A percentile compares a stretch with the other conserved stretches of the same genome.
phyloP scores from a whole-genome alignment of 2,797 vertebrate species.

The Helostoma temminkii region DNA sequence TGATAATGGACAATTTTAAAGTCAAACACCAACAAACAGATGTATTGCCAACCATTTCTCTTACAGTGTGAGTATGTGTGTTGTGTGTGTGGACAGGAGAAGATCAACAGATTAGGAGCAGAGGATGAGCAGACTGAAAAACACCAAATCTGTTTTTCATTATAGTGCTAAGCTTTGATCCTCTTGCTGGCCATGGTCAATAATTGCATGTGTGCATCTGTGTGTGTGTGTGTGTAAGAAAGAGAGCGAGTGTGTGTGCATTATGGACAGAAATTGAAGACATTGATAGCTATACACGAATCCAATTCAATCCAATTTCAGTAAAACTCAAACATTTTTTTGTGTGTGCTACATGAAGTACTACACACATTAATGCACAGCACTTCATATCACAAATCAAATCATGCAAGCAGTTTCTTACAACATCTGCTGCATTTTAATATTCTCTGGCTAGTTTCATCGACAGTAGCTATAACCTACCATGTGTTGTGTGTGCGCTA shows the following conservation, averaged over 20 bases:
- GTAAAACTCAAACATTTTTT: not conserved
- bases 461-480: slow-evolving; percentile 47
- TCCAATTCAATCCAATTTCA: slow-evolving; percentile 44
- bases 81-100: not conserved
- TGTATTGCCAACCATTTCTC: not conserved
- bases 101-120: slow-evolving; percentile 12
- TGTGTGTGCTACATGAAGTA: too few species aligned
- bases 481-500: slow-evolving; percentile 14
- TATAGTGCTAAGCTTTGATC: slow-evolving; percentile 33
- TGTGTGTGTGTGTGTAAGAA: slow-evolving; percentile 8
- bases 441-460: slow-evolving; percentile 18
- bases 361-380: not conserved
- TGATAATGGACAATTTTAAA: not conserved
- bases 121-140: slow-evolving; percentile 36
- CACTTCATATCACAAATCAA: slow-evolving; percentile 16
- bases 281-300: slow-evolving; percentile 19
- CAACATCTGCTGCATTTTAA: slow-evolving; percentile 33
- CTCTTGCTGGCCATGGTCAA: slow-evolving; percentile 3
- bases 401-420: slow-evolving; percentile 19
- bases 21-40: not conserved
- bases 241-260: not conserved
- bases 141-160: slow-evolving; percentile 52
- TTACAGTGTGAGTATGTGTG: not conserved
- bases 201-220: slow-evolving; percentile 5
- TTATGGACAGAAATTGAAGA: slow-evolving; percentile 25